Percentiles rank a stretch among this genome's conserved stretches.
Evolutionary conservation across 2,797 vertebrate genomes (phyloP).

Genomic region (Dendrocincla tyrannina): DNA sequence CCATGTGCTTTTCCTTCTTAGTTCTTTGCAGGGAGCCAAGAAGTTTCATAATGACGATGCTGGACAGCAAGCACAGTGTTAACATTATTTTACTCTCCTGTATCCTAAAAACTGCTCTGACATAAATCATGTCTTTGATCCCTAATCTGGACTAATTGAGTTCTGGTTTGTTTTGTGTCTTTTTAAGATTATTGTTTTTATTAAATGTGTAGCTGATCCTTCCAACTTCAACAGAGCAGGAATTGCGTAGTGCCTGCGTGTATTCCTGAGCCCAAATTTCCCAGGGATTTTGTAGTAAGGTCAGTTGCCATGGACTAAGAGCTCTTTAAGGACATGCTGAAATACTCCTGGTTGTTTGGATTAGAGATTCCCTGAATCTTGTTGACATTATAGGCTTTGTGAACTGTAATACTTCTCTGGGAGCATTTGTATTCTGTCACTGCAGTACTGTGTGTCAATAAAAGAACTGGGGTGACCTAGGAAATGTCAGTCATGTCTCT

Average conservation of each 20-base stretch:
- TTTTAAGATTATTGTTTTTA: neutral
- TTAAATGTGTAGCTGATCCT: neutral
- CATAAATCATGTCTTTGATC: neutral
- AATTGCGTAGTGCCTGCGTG: neutral
- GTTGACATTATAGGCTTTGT: neutral
- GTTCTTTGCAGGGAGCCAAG: neutral
- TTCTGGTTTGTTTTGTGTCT: neutral
- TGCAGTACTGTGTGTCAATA: neutral
- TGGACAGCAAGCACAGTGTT: neutral
- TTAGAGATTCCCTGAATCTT: neutral
- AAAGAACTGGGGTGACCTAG: neutral
- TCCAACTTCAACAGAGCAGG: neutral
- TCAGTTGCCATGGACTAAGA: neutral
- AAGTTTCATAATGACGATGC: neutral
- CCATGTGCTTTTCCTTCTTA: neutral
- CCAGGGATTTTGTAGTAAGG: neutral
- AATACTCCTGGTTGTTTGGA: neutral
- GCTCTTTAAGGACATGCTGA: constrained; percentile 1
- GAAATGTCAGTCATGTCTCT: neutral
- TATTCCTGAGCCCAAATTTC: neutral
- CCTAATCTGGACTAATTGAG: neutral
- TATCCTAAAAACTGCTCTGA: neutral
- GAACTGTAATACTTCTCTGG: neutral
- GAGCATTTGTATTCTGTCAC: neutral
- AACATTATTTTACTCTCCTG: neutral